These are phyloP conservation scores for Cataglyphis cursor DNA, from an alignment of 2,888 invertebrate genomes.

Conservation along the genomic window DNA sequence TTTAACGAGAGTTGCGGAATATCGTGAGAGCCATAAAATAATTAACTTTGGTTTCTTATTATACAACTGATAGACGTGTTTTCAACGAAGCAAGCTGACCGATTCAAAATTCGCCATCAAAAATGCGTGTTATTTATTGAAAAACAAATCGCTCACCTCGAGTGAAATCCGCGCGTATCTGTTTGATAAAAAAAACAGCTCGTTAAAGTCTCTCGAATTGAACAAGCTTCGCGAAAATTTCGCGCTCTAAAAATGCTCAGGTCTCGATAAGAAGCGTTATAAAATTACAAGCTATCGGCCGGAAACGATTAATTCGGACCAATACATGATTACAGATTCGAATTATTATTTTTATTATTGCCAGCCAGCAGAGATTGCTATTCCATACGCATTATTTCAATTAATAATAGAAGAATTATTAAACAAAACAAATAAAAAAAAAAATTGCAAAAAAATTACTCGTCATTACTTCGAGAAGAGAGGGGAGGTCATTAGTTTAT, in stretches of 20 bases:
- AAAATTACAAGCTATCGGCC: constrained; percentile 25
- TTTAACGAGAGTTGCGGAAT: constrained; percentile 22
- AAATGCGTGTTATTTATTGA: constrained; percentile 2
- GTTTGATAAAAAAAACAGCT: constrained; percentile 1
- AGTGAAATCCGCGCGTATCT: background rate
- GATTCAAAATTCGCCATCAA: background rate
- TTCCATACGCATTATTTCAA: constrained; percentile 9
- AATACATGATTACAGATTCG: constrained; percentile 29
- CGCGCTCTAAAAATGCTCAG: background rate
- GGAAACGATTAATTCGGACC: constrained; percentile 5
- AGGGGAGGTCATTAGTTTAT: background rate
- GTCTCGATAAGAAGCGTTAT: constrained; percentile 31
- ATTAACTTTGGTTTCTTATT: constrained; percentile 20
- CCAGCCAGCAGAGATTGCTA: constrained; percentile 66
- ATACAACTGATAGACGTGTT: background rate
- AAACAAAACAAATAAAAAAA: constrained; percentile 2
- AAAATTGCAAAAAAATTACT: too few relatives aligned
- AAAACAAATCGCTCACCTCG: background rate
- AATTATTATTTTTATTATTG: constrained; percentile 47
- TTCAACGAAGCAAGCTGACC: background rate
- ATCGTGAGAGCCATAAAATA: constrained; percentile 25
- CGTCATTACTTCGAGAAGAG: background rate
- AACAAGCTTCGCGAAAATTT: constrained; percentile 27
- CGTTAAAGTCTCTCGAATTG: constrained; percentile 6
- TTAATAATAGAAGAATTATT: constrained; percentile 1